Conservation (phyloP, 1,140 invertebrate genomes). For the Himalopsyche phryganea region DNA sequence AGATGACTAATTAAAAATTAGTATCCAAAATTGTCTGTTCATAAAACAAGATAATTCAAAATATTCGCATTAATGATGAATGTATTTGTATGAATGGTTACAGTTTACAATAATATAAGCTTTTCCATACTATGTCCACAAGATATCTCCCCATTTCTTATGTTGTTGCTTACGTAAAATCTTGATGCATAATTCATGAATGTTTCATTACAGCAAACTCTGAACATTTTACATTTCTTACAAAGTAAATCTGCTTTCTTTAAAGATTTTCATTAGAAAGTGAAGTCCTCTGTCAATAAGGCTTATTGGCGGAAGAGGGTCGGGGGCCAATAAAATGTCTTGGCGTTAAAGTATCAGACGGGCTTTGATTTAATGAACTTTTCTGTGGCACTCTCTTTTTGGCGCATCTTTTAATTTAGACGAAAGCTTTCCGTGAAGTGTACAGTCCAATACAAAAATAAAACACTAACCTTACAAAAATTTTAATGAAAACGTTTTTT, state of each 20-base stretch:
- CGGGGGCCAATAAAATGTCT: neutral
- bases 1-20: too few species aligned
- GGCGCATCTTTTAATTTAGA: slow-evolving; percentile 8
- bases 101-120: too few species aligned
- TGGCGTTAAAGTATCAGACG: neutral
- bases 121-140: too few species aligned
- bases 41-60: too few species aligned
- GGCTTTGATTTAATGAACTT: slow-evolving; percentile 26
- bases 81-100: too few species aligned
- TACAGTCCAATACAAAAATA: slow-evolving; percentile 7
- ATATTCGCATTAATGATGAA: too few species aligned
- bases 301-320: neutral
- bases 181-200: slow-evolving; percentile 5
- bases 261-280: slow-evolving; percentile 17
- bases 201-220: slow-evolving; percentile 2
- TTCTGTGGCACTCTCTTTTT: slow-evolving; percentile 14
- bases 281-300: slow-evolving; percentile 22
- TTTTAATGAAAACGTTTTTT: too few species aligned
- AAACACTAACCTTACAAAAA: too few species aligned
- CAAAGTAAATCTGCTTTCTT: slow-evolving; percentile 11
- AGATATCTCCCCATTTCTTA: neutral
- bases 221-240: neutral
- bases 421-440: neutral
- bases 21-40: too few species aligned
- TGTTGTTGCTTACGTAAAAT: neutral